Percentiles rank a stretch among this genome's conserved stretches.
Conservation (phyloP, 2,797 vertebrate genomes). For the Cirrhinus mrigala region DNA sequence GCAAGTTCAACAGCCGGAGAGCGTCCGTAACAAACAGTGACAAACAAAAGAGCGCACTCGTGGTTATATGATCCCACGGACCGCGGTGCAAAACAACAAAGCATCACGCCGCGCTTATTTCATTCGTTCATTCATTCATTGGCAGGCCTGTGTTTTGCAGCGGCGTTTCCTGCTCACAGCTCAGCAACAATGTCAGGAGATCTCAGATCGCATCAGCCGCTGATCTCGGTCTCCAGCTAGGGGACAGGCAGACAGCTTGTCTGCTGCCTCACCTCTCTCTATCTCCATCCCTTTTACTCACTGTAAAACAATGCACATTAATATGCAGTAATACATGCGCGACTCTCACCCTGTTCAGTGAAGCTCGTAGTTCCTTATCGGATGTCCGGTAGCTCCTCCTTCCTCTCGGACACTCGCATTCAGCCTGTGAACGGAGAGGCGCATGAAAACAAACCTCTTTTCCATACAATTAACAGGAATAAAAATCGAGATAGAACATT, state of each 20-base stretch:
- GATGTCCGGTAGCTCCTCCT: slow-evolving; percentile 57
- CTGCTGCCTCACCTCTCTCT: not conserved
- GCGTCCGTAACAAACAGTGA: not conserved
- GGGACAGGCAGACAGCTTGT: slow-evolving; percentile 1
- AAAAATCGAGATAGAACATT: not conserved
- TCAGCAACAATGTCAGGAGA: slow-evolving; percentile 60
- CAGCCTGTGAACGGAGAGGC: not conserved
- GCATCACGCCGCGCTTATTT: not conserved
- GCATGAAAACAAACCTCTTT: not conserved
- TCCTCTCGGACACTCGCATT: slow-evolving; percentile 10
- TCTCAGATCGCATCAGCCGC: slow-evolving; percentile 63
- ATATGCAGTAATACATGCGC: not conserved
- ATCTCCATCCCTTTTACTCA: not conserved
- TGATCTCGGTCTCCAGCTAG: slow-evolving; percentile 54
- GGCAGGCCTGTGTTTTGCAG: slow-evolving; percentile 66
- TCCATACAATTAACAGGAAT: not conserved
- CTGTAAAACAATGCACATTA: slow-evolving; percentile 21
- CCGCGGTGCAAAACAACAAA: slow-evolving; percentile 7
- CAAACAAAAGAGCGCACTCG: not conserved
- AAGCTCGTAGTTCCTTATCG: slow-evolving; percentile 54
- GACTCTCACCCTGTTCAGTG: slow-evolving; percentile 48
- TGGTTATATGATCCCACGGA: not conserved
- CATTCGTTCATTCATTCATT: slow-evolving; percentile 42
- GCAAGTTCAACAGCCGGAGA: slow-evolving; percentile 14
- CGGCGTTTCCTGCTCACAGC: slow-evolving; percentile 69